Evolutionary conservation across 2,888 invertebrate species (phyloP).

Genomic region (Mystacides longicornis): DNA sequence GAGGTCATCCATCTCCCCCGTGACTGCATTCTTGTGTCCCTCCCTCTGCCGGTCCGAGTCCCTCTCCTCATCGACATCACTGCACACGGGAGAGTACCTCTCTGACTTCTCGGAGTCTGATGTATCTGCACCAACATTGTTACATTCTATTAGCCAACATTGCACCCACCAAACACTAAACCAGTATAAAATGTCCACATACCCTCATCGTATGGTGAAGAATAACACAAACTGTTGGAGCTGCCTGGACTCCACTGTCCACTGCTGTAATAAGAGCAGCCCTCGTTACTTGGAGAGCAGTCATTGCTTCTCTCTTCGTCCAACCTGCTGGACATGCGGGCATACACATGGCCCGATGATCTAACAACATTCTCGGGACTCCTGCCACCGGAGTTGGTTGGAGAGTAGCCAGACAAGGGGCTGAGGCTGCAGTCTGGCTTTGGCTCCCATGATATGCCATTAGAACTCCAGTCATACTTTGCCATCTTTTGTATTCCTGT

Average conservation of each 20-base stretch:
- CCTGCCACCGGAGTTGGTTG: slow-evolving; percentile 28
- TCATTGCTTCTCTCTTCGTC: slow-evolving; percentile 44
- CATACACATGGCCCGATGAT: neutral
- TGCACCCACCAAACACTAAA: neutral
- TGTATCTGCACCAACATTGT: slow-evolving; percentile 36
- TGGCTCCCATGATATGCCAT: slow-evolving; percentile 41
- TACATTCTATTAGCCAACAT: neutral
- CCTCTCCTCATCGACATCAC: slow-evolving; percentile 42
- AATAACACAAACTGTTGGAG: slow-evolving; percentile 42
- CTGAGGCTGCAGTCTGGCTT: slow-evolving; percentile 42
- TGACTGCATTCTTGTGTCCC: slow-evolving; percentile 33
- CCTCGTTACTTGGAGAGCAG: slow-evolving; percentile 36
- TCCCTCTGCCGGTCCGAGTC: slow-evolving; percentile 25
- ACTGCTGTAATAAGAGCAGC: slow-evolving; percentile 37
- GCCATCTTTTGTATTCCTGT: slow-evolving; percentile 39
- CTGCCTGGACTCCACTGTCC: slow-evolving; percentile 52
- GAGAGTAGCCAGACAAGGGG: slow-evolving; percentile 35
- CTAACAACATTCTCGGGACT: slow-evolving; percentile 8
- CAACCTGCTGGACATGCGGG: slow-evolving; percentile 25
- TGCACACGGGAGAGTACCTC: slow-evolving; percentile 61
- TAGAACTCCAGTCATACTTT: slow-evolving; percentile 41
- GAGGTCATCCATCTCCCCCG: slow-evolving; percentile 41
- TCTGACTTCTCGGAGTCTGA: slow-evolving; percentile 52
- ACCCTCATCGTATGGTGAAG: slow-evolving; percentile 32
- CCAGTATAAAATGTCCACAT: neutral